phyloP scores from a whole-genome alignment of 2,113 vertebrate genomes.

The Forbesichthys papilliferus region DNA sequence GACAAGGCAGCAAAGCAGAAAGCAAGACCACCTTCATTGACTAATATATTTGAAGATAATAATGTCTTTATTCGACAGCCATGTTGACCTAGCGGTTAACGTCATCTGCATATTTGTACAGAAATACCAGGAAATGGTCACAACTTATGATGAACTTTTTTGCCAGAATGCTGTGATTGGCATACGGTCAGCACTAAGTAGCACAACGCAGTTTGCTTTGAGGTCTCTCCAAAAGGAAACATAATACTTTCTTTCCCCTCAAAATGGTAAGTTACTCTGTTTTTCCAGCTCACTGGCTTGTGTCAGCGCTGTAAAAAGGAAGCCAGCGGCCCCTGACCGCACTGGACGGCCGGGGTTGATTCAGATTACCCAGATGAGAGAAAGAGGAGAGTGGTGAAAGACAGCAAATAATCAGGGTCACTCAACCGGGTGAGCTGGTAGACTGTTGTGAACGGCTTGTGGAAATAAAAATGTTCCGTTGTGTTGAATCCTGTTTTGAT shows the following conservation, averaged over 20 bases:
- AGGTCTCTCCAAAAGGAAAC: constrained; percentile 40
- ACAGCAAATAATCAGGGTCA: background rate
- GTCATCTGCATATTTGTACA: no score
- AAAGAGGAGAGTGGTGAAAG: background rate
- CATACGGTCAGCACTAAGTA: constrained; percentile 14
- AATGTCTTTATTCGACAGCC: no score
- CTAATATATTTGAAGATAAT: no score
- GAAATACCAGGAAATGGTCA: no score
- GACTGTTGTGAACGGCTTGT: background rate
- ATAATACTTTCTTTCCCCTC: constrained; percentile 34
- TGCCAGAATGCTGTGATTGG: no score
- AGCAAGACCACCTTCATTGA: no score
- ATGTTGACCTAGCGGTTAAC: no score
- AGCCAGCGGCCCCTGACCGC: constrained; percentile 28
- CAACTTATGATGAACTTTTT: no score
- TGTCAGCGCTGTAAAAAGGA: constrained; percentile 23
- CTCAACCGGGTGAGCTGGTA: background rate
- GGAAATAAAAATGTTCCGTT: constrained; percentile 1
- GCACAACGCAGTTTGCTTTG: constrained; percentile 17
- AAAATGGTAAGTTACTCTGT: constrained; percentile 26
- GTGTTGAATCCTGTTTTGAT: constrained; percentile 24
- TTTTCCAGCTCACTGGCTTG: constrained; percentile 32
- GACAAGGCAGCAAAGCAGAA: no score
- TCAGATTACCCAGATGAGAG: background rate
- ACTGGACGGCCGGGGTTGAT: background rate